Percentiles rank a stretch among this genome's conserved stretches.
Evolutionary conservation across 2,888 invertebrate species (phyloP).

Genomic region (Poecilus cupreus): DNA sequence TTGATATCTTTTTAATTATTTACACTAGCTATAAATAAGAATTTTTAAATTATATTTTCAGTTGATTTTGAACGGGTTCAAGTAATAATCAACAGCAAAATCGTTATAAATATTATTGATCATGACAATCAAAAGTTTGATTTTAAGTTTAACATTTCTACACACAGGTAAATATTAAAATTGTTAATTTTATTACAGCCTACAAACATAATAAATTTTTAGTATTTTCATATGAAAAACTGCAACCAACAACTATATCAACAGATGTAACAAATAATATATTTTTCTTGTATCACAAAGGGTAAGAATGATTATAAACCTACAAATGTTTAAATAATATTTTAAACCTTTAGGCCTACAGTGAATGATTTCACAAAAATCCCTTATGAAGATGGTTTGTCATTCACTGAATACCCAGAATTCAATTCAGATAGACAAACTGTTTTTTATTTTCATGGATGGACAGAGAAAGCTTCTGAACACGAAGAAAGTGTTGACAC

Average conservation of each 20-base stretch:
- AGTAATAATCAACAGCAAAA: no score
- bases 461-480: constrained; percentile 40
- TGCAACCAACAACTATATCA: neutral
- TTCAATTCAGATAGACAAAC: constrained; percentile 12
- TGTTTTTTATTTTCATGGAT: constrained; percentile 49
- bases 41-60: no score
- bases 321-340: neutral
- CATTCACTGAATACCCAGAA: neutral
- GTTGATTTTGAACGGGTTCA: no score
- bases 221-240: constrained; percentile 8
- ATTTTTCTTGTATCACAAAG: constrained; percentile 23
- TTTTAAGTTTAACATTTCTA: neutral
- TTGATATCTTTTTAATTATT: no score
- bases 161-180: neutral
- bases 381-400: constrained; percentile 30
- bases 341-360: no score
- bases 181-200: neutral
- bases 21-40: no score
- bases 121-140: no score
- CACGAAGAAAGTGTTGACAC: constrained; percentile 41
- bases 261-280: neutral
- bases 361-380: constrained; percentile 40
- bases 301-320: constrained; percentile 38
- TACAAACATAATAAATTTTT: neutral
- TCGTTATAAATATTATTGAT: no score